Evolutionary conservation across 2,888 invertebrate species (phyloP).

Genomic region (Mythimna albipuncta): DNA sequence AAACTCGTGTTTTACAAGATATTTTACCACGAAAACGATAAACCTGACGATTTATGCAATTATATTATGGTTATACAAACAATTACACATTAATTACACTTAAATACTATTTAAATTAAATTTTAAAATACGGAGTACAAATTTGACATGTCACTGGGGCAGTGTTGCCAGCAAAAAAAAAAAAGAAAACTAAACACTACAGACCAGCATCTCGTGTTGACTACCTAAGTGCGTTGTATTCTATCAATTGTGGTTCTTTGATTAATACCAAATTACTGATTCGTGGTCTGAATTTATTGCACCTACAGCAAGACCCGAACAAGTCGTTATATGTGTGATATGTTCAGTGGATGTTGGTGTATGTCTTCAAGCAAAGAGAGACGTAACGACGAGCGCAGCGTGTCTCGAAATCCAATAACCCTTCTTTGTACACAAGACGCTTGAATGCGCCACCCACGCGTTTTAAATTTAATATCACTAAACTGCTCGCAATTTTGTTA

Average conservation of each 20-base stretch:
- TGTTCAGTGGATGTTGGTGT: background rate
- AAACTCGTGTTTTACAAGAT: too few relatives aligned
- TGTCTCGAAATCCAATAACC: conserved; percentile 27
- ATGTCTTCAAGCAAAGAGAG: conserved; percentile 3
- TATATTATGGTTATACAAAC: too few relatives aligned
- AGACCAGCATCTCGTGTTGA: background rate
- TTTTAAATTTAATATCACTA: conserved; percentile 28
- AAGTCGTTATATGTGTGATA: background rate
- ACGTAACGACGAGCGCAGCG: conserved; percentile 6
- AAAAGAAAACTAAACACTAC: too few relatives aligned
- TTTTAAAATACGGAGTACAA: too few relatives aligned
- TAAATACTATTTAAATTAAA: too few relatives aligned
- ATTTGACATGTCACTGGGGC: too few relatives aligned
- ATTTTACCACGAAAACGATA: too few relatives aligned
- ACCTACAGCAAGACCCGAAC: background rate
- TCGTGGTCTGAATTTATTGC: background rate
- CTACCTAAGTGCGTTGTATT: background rate
- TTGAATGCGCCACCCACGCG: conserved; percentile 7
- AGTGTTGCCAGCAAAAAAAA: too few relatives aligned
- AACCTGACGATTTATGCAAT: too few relatives aligned
- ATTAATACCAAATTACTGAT: background rate
- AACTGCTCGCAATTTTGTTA: conserved; percentile 19
- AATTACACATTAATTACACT: too few relatives aligned
- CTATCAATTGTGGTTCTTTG: conserved; percentile 5
- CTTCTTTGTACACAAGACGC: background rate